These are phyloP conservation scores for Anoplius nigerrimus DNA, from an alignment of 2,888 invertebrate species.

Conservation along the genomic window DNA sequence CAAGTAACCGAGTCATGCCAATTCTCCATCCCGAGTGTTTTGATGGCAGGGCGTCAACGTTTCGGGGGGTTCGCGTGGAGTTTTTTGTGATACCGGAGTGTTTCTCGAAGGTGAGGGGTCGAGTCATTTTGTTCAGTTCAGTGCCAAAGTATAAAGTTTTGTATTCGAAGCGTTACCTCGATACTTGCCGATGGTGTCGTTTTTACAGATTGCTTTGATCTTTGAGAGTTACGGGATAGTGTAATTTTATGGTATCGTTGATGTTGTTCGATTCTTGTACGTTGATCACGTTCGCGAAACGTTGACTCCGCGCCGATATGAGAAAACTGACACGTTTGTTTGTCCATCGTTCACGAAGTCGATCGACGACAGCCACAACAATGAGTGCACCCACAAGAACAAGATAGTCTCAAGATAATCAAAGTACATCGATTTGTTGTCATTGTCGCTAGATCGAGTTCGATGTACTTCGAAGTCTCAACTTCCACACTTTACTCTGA, in stretches of 20 bases:
- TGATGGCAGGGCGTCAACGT: conserved; percentile 40
- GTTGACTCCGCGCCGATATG: conserved; percentile 31
- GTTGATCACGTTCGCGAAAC: conserved; percentile 31
- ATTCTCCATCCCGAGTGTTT: neutral
- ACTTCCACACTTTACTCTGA: conserved; percentile 74
- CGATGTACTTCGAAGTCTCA: conserved; percentile 63
- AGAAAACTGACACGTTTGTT: conserved; percentile 32
- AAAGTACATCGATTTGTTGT: conserved; percentile 21
- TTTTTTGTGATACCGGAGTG: too few relatives aligned
- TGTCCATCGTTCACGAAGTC: conserved; percentile 48
- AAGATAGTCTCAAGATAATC: neutral
- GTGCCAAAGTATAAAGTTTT: too few relatives aligned
- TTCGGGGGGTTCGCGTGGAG: conserved; percentile 36
- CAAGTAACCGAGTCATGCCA: neutral
- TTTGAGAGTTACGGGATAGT: too few relatives aligned
- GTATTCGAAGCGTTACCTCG: too few relatives aligned
- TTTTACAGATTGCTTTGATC: too few relatives aligned
- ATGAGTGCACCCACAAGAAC: too few relatives aligned
- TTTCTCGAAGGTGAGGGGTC: too few relatives aligned
- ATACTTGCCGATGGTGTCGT: too few relatives aligned
- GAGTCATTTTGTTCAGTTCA: too few relatives aligned
- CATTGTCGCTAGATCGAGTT: conserved; percentile 53
- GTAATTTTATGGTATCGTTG: too few relatives aligned
- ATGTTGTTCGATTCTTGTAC: neutral
- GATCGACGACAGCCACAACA: conserved; percentile 45